Conservation (phyloP, 1,140 invertebrate species). For the Xylocopa sonorina region DNA sequence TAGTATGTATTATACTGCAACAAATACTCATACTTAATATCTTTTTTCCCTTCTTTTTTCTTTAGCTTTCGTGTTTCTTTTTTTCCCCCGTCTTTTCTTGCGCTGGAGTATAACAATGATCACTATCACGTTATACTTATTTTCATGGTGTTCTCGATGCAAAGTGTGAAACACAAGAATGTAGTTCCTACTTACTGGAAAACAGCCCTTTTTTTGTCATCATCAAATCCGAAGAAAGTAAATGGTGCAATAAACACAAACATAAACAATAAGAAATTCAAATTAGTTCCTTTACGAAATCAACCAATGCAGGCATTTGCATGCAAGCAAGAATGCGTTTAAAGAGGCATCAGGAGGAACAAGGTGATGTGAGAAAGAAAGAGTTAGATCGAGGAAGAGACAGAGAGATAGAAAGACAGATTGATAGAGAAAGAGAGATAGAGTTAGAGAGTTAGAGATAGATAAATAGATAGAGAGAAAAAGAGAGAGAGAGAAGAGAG, state of each 20-base stretch:
- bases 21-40: slow-evolving; percentile 48
- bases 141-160: slow-evolving; percentile 54
- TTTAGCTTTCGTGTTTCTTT: slow-evolving; percentile 32
- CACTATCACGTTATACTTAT: slow-evolving; percentile 53
- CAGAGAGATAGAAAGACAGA: slow-evolving; percentile 19
- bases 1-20: slow-evolving; percentile 46
- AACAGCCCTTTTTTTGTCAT: slow-evolving; percentile 87
- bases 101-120: slow-evolving; percentile 59
- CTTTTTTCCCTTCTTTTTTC: slow-evolving; percentile 25
- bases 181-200: slow-evolving; percentile 89
- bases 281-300: slow-evolving; percentile 82
- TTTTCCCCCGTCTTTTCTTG: slow-evolving; percentile 43
- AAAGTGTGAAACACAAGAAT: slow-evolving; percentile 71
- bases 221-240: slow-evolving; percentile 87
- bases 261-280: slow-evolving; percentile 86
- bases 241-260: slow-evolving; percentile 90
- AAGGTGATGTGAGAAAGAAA: neutral
- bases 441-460: slow-evolving; percentile 36
- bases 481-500: neutral
- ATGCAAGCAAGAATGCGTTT: slow-evolving; percentile 79
- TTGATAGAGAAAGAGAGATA: slow-evolving; percentile 37
- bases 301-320: slow-evolving; percentile 79
- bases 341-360: neutral
- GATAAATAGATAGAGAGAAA: no score
- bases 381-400: slow-evolving; percentile 1